These are phyloP conservation scores for Rynchops niger DNA, from an alignment of 2,113 vertebrate species.

Conservation along the genomic window DNA sequence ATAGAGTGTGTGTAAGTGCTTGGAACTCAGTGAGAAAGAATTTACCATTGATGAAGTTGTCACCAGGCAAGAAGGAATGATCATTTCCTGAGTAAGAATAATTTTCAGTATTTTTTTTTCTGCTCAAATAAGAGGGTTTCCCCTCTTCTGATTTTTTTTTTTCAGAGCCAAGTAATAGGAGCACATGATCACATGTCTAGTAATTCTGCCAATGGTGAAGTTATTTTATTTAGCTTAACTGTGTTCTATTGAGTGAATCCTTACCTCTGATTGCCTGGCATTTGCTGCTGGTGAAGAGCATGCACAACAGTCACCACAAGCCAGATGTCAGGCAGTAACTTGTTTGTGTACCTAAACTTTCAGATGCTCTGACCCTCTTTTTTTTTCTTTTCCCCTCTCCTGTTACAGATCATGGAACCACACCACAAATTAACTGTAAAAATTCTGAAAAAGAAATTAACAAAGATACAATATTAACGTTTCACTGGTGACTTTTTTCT, in stretches of 20 bases:
- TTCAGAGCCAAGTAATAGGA: not conserved
- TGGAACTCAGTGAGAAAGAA: not conserved
- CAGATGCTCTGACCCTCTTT: not conserved
- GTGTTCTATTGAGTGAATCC: not conserved
- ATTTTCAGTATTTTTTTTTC: not conserved
- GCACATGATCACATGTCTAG: not conserved
- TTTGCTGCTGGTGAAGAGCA: fast-evolving
- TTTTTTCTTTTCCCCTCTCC: not conserved
- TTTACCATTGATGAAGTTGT: not conserved
- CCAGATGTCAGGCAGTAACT: not conserved
- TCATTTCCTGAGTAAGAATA: not conserved
- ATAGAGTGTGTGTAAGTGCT: not conserved
- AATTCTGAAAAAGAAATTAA: not conserved
- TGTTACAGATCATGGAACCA: not conserved
- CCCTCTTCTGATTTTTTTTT: fast-evolving
- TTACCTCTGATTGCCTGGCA: not conserved
- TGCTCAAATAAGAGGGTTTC: not conserved
- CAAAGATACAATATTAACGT: not conserved
- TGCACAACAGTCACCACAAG: not conserved
- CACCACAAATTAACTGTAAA: not conserved
- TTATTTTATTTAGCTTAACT: not conserved
- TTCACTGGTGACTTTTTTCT: not conserved
- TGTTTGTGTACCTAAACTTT: not conserved
- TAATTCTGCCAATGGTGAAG: not conserved
- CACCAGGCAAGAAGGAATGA: not conserved